Percentiles rank a stretch among this genome's conserved stretches.
Evolutionary conservation across 2,797 vertebrate species (phyloP).

Genomic region (Dendrocincla tyrannina): DNA sequence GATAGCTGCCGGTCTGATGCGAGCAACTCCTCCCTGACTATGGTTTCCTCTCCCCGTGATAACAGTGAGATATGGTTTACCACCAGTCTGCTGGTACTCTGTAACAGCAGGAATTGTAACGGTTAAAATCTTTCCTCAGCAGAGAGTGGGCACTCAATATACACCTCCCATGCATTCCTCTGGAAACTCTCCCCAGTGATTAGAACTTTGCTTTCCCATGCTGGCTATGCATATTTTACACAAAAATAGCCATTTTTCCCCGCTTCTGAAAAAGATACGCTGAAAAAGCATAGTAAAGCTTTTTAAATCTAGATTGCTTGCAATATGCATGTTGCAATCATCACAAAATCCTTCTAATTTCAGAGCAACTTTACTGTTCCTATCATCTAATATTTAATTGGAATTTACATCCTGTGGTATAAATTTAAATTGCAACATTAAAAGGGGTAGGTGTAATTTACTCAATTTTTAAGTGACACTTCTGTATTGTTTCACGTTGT

Average conservation of each 20-base stretch:
- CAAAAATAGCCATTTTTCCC: not conserved
- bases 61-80: conserved; percentile 89
- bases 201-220: not conserved
- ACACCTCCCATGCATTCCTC: not conserved
- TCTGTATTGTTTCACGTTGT: not conserved
- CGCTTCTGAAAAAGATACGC: not conserved
- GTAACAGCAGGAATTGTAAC: conserved; percentile 60
- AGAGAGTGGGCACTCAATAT: not conserved
- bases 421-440: not conserved
- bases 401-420: not conserved
- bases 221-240: not conserved
- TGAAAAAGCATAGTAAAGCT: not conserved
- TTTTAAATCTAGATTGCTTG: not conserved
- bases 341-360: not conserved
- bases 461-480: not conserved
- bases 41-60: conserved; percentile 98
- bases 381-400: not conserved
- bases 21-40: conserved; percentile 95
- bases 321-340: not conserved
- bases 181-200: not conserved
- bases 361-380: not conserved
- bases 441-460: not conserved
- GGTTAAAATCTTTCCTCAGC: not conserved
- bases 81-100: conserved; percentile 88
- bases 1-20: conserved; percentile 93